These are phyloP conservation scores for Microtus richardsoni DNA, from an alignment of 2,113 vertebrate genomes.

Conservation along the genomic window DNA sequence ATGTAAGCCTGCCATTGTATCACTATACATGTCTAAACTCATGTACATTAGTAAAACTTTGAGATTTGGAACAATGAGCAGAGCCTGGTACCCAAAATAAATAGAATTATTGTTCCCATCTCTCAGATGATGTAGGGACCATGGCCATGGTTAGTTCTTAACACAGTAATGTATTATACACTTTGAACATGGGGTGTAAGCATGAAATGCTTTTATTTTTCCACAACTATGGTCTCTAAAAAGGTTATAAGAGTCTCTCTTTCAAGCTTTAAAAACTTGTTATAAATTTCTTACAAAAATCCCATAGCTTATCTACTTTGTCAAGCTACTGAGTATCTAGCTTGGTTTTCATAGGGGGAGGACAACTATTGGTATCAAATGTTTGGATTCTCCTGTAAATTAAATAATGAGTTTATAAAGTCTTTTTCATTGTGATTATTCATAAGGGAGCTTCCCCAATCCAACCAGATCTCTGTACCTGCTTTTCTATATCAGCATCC, in stretches of 20 bases:
- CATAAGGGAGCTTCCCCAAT: too few species aligned
- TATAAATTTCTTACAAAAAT: background rate
- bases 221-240: background rate
- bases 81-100: slow-evolving; percentile 28
- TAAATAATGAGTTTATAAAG: background rate
- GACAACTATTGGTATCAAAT: background rate
- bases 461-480: fast-evolving
- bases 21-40: slow-evolving; percentile 30
- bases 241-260: background rate
- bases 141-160: background rate
- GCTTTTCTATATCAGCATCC: background rate
- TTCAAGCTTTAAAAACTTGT: background rate
- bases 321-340: background rate
- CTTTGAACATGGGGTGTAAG: background rate
- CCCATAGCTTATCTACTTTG: background rate
- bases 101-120: background rate
- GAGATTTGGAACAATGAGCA: background rate
- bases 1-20: slow-evolving; percentile 45
- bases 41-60: background rate
- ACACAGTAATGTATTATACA: background rate
- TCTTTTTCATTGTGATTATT: background rate
- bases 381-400: background rate
- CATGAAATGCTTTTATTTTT: background rate
- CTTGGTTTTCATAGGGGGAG: background rate
- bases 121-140: background rate